A percentile compares a stretch with the other conserved stretches of the same genome.
These are phyloP conservation scores for Agraylea sexmaculata DNA, from an alignment of 1,140 invertebrate genomes.

Conservation along the genomic window DNA sequence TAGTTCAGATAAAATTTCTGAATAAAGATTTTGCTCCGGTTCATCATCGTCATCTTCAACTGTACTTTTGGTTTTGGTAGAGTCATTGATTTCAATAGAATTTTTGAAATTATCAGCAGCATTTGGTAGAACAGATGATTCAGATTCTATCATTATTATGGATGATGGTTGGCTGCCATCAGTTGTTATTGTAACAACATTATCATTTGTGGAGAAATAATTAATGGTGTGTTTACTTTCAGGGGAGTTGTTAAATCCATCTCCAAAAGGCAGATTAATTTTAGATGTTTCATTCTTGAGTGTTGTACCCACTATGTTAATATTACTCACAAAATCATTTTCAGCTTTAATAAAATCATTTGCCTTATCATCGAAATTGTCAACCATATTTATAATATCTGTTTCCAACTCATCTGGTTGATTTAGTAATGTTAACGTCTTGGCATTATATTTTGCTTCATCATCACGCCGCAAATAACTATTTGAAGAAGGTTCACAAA, in stretches of 20 bases:
- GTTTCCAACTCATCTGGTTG: conserved; percentile 40
- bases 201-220: conserved; percentile 21
- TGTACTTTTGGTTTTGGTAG: conserved; percentile 7
- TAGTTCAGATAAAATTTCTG: conserved; percentile 18
- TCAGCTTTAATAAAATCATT: conserved; percentile 22
- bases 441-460: conserved; percentile 27
- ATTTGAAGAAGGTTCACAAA: conserved; percentile 5
- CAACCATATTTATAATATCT: conserved; percentile 29
- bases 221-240: conserved; percentile 15
- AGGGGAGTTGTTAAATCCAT: conserved; percentile 5
- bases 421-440: conserved; percentile 33
- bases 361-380: conserved; percentile 4
- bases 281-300: conserved; percentile 27
- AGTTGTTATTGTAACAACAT: conserved; percentile 36
- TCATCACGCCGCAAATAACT: neutral
- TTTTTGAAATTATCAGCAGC: conserved; percentile 28
- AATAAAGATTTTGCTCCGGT: conserved; percentile 17
- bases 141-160: conserved; percentile 21
- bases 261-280: conserved; percentile 17
- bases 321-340: conserved; percentile 38
- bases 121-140: conserved; percentile 11
- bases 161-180: conserved; percentile 22
- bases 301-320: conserved; percentile 33
- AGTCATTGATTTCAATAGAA: conserved; percentile 38
- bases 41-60: too few relatives aligned